Base-by-base conservation (phyloP, 2,113 vertebrate genomes). In the Hippocampus mohnikei region DNA sequence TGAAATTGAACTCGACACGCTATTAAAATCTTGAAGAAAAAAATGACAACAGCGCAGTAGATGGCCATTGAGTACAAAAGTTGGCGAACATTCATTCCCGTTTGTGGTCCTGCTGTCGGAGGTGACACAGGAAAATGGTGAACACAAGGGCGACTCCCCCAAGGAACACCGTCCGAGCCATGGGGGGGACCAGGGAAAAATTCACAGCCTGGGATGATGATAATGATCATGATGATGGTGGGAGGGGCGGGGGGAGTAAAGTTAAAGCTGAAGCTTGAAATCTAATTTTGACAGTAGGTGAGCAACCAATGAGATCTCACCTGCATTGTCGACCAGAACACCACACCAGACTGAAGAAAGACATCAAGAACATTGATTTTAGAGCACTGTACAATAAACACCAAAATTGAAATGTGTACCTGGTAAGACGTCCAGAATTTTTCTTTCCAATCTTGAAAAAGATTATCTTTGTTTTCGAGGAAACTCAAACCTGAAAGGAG, bases 371-470 rank as follows among this genome's bases (percentile, higher is more conserved):
- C 3, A 64, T 21, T 15, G 8, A 15, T 42, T 44, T 23, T 21
- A 20, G 50, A 53, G n/a, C n/a, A 53, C 21, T 23, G 42, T 27
- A 23, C 40, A 53, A 55, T 40, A 37, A 61, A 9, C 5, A 29
- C 8, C 46, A 8, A 18, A 0, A n/a, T 33, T 37, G 2, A 15
- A 29, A 1, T 44, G 50, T 21, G 0, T 78, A 94, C 92, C 85
- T 92, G 91, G 77, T 93, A 93, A 29, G 92, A 93, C 25, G 86
- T 87, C 92, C 89, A 93, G 81, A 94, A 94, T 78, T 92, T 94
- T 10, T 92, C 84, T 74, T 70, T 89, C 85, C 93, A 91, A 76
- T 92, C 92, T 83, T 90, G 87, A 53, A 93, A 77, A 0, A 82
- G 81, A 66, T 94, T 91, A 2, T 89, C 80, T 81, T 85, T 90